These are phyloP conservation scores for Anomalospiza imberbis DNA, from an alignment of 2,797 vertebrate genomes.

Conservation along the genomic window DNA sequence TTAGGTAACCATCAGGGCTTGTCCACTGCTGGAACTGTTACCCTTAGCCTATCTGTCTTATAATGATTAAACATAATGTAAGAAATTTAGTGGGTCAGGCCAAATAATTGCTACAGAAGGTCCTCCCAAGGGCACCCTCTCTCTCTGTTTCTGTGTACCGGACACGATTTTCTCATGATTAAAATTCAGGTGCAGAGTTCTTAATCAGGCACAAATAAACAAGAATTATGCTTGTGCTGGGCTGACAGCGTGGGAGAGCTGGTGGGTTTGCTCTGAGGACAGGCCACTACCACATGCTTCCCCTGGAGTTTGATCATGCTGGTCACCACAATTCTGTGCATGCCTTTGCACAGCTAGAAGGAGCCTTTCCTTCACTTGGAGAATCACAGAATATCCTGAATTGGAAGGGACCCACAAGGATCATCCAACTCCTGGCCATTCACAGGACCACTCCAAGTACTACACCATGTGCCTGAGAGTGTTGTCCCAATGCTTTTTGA, in stretches of 20 bases:
- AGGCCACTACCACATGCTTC: neutral
- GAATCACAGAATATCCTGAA: neutral
- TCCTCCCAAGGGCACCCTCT: conserved; percentile 31
- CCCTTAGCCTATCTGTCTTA: neutral
- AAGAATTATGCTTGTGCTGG: neutral
- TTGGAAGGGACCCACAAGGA: neutral
- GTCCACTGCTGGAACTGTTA: neutral
- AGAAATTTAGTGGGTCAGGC: neutral
- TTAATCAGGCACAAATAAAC: conserved; percentile 17
- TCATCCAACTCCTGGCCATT: too few species aligned
- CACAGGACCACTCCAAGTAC: neutral
- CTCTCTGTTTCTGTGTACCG: neutral
- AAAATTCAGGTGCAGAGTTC: neutral
- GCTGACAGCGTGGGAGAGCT: conserved; percentile 9
- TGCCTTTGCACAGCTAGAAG: neutral
- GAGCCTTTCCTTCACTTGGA: too few species aligned
- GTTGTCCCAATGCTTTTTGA: neutral
- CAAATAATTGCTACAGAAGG: conserved; percentile 20
- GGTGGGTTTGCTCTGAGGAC: neutral
- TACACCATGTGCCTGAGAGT: too few species aligned
- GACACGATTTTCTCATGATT: conserved; percentile 42
- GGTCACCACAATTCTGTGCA: accelerated
- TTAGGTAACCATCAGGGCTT: conserved; percentile 20
- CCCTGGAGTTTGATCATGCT: neutral
- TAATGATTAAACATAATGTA: conserved; percentile 46